Percentiles rank a stretch among this genome's conserved stretches.
Evolutionary conservation across 2,797 vertebrate genomes (phyloP).

Genomic region (Crax fasciolata): DNA sequence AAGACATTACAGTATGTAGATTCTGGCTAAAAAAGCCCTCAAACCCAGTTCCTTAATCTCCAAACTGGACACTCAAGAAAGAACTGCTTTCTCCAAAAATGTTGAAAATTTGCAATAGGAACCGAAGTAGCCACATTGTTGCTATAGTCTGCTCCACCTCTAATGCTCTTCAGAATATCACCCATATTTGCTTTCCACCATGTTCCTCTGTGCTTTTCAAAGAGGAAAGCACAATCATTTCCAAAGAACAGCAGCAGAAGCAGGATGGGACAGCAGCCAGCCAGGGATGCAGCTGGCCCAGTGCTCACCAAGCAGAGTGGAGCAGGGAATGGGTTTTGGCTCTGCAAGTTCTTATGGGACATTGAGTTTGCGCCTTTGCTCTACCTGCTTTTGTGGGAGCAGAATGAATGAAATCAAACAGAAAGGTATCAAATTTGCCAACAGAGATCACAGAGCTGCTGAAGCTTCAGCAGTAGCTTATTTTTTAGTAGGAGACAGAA

Average conservation of each 20-base stretch:
- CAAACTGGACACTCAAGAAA: background rate
- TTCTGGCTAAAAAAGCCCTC: background rate
- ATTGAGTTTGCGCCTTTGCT: background rate
- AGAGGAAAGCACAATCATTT: background rate
- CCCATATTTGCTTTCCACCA: background rate
- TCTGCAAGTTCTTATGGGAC: background rate
- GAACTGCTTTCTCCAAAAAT: background rate
- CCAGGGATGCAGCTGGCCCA: accelerated
- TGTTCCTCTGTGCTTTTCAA: background rate
- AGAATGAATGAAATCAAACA: background rate
- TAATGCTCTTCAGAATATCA: background rate
- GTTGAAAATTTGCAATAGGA: background rate
- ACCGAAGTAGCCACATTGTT: background rate
- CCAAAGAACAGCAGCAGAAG: background rate
- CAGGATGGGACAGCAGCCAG: accelerated
- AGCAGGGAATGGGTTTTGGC: background rate
- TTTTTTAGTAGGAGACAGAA: conserved; percentile 33
- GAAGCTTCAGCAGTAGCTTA: background rate
- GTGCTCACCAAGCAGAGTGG: accelerated
- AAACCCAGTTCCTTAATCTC: background rate
- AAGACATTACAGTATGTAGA: background rate
- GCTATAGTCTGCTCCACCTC: background rate
- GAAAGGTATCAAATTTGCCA: background rate
- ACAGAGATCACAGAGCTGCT: background rate
- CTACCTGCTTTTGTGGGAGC: background rate